phyloP scores from a whole-genome alignment of 2,113 vertebrate species.

The Protobothrops mucrosquamatus region DNA sequence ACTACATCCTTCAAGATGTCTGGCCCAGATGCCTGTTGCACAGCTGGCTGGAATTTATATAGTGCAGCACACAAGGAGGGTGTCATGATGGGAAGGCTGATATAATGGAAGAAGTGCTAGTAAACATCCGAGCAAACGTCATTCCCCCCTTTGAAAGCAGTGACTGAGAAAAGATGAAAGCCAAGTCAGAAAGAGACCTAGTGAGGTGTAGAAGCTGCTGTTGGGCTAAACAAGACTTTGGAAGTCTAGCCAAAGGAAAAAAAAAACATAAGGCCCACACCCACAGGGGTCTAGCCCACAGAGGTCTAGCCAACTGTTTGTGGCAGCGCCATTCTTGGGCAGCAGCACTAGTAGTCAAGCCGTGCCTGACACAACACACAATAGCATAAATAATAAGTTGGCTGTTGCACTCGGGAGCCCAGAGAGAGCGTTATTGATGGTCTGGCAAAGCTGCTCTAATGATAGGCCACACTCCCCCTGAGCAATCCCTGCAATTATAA shows the following conservation, averaged over 20 bases:
- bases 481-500: slow-evolving; percentile 29
- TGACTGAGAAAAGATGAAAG: not conserved
- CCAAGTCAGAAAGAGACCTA: not conserved
- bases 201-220: not conserved
- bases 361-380: not conserved
- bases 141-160: not conserved
- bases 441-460: slow-evolving; percentile 23
- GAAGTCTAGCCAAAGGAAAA: not conserved
- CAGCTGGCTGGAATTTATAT: not conserved
- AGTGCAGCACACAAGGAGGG: not conserved
- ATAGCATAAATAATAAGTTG: slow-evolving; percentile 23
- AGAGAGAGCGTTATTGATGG: slow-evolving; percentile 27
- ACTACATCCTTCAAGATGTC: not conserved
- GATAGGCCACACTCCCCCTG: slow-evolving; percentile 15
- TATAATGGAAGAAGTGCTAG: not conserved
- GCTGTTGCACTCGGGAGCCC: slow-evolving; percentile 1
- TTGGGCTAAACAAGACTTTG: not conserved
- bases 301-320: not conserved
- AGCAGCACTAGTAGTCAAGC: not conserved
- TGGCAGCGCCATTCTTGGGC: not conserved
- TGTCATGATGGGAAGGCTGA: not conserved
- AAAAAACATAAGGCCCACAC: not conserved
- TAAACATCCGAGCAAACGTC: not conserved
- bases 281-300: not conserved
- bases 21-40: not conserved